Evolutionary conservation across 2,113 vertebrate species (phyloP).

Genomic region (Nothoprocta perdicaria): DNA sequence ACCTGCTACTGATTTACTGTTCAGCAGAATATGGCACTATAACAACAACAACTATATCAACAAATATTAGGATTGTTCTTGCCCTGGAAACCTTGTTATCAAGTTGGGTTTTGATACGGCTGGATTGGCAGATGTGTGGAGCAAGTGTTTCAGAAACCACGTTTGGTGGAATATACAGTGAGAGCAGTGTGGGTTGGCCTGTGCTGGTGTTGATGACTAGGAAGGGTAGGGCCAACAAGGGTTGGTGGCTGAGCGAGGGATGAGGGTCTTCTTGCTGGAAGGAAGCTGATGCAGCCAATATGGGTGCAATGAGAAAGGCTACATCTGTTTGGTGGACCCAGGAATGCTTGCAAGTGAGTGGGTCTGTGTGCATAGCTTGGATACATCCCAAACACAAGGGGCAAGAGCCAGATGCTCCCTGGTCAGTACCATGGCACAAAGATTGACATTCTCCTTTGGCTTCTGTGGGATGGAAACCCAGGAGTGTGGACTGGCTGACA

Average conservation of each 20-base stretch:
- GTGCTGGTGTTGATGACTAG: background rate
- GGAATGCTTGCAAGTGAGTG: background rate
- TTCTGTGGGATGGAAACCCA: slow-evolving; percentile 2
- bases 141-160: background rate
- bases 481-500: background rate
- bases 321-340: background rate
- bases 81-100: background rate
- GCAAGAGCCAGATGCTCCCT: background rate
- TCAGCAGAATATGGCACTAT: background rate
- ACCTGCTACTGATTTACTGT: background rate
- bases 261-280: background rate
- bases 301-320: background rate
- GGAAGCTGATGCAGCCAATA: background rate
- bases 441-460: background rate
- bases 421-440: background rate
- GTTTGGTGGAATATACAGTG: background rate
- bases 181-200: background rate
- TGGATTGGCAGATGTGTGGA: background rate
- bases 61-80: background rate
- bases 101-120: background rate
- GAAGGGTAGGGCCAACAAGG: background rate
- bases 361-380: background rate
- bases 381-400: background rate
- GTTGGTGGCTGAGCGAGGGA: background rate
- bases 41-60: background rate